A percentile compares a stretch with the other conserved stretches of the same genome.
Conservation (phyloP, 2,113 vertebrate species). For the Ancistrus triradiatus region DNA sequence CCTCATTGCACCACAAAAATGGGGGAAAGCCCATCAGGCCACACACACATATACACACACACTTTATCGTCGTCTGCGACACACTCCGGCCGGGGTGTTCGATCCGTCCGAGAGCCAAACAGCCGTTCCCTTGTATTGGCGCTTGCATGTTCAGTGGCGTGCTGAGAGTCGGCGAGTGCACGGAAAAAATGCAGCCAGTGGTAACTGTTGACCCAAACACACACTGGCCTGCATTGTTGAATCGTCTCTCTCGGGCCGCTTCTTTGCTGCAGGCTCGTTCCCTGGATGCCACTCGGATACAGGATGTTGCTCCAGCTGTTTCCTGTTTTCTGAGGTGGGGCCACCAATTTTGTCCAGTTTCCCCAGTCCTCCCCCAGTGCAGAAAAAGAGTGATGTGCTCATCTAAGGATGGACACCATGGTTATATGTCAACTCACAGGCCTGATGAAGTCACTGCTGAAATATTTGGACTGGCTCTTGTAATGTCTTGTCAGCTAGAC, state of each 20-base stretch:
- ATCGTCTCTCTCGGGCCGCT: constrained; percentile 17
- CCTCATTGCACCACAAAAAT: background rate
- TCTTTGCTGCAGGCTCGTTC: constrained; percentile 31
- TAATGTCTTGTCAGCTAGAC: too few relatives aligned
- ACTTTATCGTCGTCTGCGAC: background rate
- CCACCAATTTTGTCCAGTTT: constrained; percentile 4
- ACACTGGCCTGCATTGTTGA: constrained; percentile 56
- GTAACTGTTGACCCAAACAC: constrained; percentile 32
- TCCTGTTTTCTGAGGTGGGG: constrained; percentile 60
- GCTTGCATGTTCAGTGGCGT: background rate
- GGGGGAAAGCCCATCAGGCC: constrained; percentile 4
- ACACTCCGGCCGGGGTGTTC: constrained; percentile 6
- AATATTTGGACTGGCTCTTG: too few relatives aligned
- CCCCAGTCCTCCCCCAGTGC: constrained; percentile 23
- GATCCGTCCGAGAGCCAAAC: background rate
- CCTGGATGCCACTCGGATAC: constrained; percentile 30
- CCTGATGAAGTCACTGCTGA: too few relatives aligned
- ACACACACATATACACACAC: constrained; percentile 29
- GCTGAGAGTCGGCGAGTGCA: constrained; percentile 6
- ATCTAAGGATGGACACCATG: too few relatives aligned
- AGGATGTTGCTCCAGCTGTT: constrained; percentile 74
- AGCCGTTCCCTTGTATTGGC: constrained; percentile 1
- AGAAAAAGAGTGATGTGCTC: background rate
- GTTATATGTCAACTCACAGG: too few relatives aligned
- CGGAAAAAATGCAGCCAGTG: constrained; percentile 48